These are phyloP conservation scores for Dasypolia templi DNA, from an alignment of 2,888 invertebrate species.

Conservation along the genomic window DNA sequence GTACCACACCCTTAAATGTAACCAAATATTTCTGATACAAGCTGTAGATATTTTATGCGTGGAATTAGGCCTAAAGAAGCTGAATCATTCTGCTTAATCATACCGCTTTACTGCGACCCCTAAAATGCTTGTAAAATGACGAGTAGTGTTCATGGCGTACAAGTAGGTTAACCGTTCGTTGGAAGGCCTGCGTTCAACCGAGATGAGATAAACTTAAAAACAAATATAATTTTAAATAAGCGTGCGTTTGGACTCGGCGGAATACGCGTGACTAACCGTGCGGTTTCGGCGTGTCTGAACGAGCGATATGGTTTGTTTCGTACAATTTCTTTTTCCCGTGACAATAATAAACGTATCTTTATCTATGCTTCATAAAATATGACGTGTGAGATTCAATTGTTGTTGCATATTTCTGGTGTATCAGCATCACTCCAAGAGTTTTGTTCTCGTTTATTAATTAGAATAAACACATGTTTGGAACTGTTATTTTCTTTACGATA, in stretches of 20 bases:
- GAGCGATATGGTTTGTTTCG: background rate
- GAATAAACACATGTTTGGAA: constrained; percentile 19
- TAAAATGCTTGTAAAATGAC: background rate
- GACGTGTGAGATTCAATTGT: constrained; percentile 18
- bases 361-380: background rate
- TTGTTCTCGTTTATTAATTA: constrained; percentile 13
- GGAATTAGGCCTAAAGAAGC: background rate
- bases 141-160: background rate
- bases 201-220: background rate
- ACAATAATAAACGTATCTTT: constrained; percentile 13
- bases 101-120: background rate
- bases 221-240: background rate
- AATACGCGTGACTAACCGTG: background rate
- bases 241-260: background rate
- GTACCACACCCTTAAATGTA: too few species aligned
- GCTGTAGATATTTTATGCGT: background rate
- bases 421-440: background rate
- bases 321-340: constrained; percentile 2
- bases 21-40: too few species aligned
- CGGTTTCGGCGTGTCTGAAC: background rate
- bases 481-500: constrained; percentile 5
- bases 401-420: constrained; percentile 19
- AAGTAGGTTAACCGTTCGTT: background rate
- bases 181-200: background rate
- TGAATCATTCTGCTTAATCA: background rate